Conservation (phyloP, 2,888 invertebrate species). For the Thecophora atra region DNA sequence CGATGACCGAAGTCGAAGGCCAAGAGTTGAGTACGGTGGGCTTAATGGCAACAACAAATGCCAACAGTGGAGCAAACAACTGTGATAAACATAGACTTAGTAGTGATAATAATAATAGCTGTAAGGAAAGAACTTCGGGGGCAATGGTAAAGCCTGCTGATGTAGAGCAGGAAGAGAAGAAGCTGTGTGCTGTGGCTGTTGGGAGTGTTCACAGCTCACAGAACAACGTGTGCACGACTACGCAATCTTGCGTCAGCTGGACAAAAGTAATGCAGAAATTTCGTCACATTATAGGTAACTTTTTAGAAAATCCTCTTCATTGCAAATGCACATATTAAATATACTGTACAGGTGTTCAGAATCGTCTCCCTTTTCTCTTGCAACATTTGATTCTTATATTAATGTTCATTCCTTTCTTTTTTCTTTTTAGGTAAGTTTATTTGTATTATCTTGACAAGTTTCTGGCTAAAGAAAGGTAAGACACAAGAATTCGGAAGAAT, state of each 20-base stretch:
- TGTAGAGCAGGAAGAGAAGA: constrained; percentile 22
- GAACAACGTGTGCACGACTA: constrained; percentile 52
- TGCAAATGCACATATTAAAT: neutral
- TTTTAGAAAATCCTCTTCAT: neutral
- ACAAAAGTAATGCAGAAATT: constrained; percentile 61
- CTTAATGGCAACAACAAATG: constrained; percentile 23
- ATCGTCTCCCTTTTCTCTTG: neutral
- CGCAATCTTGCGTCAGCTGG: constrained; percentile 64
- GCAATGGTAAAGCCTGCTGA: constrained; percentile 35
- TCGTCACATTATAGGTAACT: constrained; percentile 59
- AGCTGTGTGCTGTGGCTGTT: constrained; percentile 32
- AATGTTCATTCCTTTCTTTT: constrained; percentile 29
- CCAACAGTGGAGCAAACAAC: constrained; percentile 39
- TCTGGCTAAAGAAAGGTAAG: constrained; percentile 22
- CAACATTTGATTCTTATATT: neutral
- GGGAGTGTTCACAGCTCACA: constrained; percentile 42
- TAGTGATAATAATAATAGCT: constrained; percentile 40
- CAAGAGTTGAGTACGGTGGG: constrained; percentile 28
- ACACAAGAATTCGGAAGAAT: constrained; percentile 28
- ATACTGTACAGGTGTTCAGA: constrained; percentile 11
- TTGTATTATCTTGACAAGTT: neutral
- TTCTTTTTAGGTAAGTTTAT: constrained; percentile 54
- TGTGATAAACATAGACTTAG: constrained; percentile 46
- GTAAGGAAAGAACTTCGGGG: constrained; percentile 5
- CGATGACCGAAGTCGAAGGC: constrained; percentile 43